Evolutionary conservation across 2,888 invertebrate species (phyloP).

Genomic region (Aleiodes testaceus): DNA sequence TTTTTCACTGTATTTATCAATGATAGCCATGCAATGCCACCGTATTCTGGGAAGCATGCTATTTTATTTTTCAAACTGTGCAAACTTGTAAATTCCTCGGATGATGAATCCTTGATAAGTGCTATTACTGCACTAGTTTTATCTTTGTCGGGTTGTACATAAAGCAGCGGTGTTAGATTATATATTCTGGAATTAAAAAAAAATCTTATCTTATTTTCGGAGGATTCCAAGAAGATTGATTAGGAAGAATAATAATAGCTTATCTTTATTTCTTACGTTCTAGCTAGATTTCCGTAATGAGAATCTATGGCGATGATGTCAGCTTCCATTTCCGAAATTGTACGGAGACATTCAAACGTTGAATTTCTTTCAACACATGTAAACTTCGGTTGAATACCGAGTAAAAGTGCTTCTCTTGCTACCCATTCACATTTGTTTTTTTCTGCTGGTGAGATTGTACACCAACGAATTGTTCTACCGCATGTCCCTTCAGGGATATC

Average conservation of each 20-base stretch:
- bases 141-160: constrained; percentile 76
- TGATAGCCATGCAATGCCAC: constrained; percentile 80
- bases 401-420: constrained; percentile 74
- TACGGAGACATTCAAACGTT: constrained; percentile 75
- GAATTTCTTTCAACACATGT: constrained; percentile 73
- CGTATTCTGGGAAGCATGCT: constrained; percentile 81
- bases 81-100: constrained; percentile 74
- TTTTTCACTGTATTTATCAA: constrained; percentile 77
- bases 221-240: neutral
- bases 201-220: no score
- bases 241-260: neutral
- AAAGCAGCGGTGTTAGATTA: constrained; percentile 76
- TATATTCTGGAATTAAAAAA: constrained; percentile 73
- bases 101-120: constrained; percentile 72
- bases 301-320: constrained; percentile 79
- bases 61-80: constrained; percentile 75
- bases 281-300: constrained; percentile 79
- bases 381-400: constrained; percentile 78
- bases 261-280: constrained; percentile 74
- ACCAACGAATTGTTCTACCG: constrained; percentile 75
- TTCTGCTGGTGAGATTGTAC: constrained; percentile 76
- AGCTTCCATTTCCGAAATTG: constrained; percentile 74
- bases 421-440: constrained; percentile 78
- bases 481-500: constrained; percentile 53
- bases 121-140: constrained; percentile 75